Evolutionary conservation across 1,140 invertebrate species (phyloP).

Genomic region (Apis dorsata): DNA sequence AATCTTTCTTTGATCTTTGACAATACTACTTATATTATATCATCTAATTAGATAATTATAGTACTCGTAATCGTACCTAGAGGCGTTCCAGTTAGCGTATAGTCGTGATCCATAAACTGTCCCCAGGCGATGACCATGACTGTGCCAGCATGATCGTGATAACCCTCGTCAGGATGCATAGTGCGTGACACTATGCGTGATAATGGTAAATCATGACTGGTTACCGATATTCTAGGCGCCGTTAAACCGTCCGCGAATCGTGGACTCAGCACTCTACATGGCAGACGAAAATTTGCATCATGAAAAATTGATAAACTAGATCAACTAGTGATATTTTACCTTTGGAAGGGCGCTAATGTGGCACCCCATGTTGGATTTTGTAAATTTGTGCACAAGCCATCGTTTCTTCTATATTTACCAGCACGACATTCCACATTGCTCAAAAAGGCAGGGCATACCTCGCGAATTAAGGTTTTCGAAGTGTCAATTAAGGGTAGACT

Average conservation of each 20-base stretch:
- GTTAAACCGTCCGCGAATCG: slow-evolving; percentile 91
- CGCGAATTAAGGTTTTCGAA: slow-evolving; percentile 91
- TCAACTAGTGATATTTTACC: slow-evolving; percentile 77
- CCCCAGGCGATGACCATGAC: slow-evolving; percentile 96
- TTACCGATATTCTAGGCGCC: slow-evolving; percentile 87
- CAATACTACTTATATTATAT: neutral
- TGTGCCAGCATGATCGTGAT: slow-evolving; percentile 95
- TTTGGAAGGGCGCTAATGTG: slow-evolving; percentile 90
- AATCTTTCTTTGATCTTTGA: neutral
- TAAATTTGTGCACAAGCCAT: slow-evolving; percentile 96
- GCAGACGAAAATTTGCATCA: neutral
- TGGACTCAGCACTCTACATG: slow-evolving; percentile 86
- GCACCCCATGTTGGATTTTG: slow-evolving; percentile 95
- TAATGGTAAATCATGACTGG: slow-evolving; percentile 87
- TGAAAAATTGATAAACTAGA: neutral
- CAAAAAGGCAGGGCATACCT: slow-evolving; percentile 93
- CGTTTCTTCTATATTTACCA: slow-evolving; percentile 93
- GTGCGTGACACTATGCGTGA: slow-evolving; percentile 92
- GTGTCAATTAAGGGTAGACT: slow-evolving; percentile 94
- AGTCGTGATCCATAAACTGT: slow-evolving; percentile 97
- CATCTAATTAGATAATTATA: neutral
- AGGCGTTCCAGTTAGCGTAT: slow-evolving; percentile 92
- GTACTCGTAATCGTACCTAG: slow-evolving; percentile 82
- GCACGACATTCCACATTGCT: slow-evolving; percentile 92
- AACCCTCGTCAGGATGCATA: slow-evolving; percentile 94